Evolutionary conservation across 2,113 vertebrate species (phyloP), one percentile per base, ranked within the genome.

Genomic region (Lepisosteus oculatus): DNA sequence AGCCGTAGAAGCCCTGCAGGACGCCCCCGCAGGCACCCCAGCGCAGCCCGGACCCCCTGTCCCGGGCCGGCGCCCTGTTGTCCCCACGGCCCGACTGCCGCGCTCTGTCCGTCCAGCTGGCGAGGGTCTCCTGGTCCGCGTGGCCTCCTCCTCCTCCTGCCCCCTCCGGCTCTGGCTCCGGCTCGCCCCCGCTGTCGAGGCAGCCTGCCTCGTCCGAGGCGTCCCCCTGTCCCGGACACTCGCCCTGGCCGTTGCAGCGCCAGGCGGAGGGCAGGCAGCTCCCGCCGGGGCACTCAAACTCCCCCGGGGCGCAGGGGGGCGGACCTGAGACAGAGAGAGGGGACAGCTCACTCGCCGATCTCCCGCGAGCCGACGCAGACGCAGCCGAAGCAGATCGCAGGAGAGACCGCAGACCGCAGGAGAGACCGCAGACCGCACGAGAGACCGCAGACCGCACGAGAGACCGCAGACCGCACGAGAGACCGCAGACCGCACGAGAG

Each of bases 1-100:
- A 91, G 11, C 95, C 95, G 3, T 94, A 97, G 79, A 97, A 97
- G 41, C 87, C 92, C 67, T 90, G 85, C 17, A 95, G 80, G 54
- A 90, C 84, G 2, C 90, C 87, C 15, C 94, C 95, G 14, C 95
- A 95, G n/a, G 87, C 82, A 43, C 85, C 87, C 4, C 59, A 57
- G 68, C 0, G 14, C 8, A 14, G 55, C 54, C 43, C n/a, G 6
- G 1, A 9, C 43, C 13, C 41, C 43, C n/a, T 45, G 11, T 29
- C 8, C 61, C 12, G 56, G 11, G 69, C 71, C 13, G 68, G n/a
- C 1, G 11, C 15, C 45, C 14, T n/a, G 17, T 68, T 55, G 13
- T 72, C 75, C 59, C 72, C 3, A 51, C 71, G 0, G 6, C 8
- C 77, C 73, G n/a, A 45, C 80, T 76, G 1, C 15, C 2, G 64